Percentiles rank a stretch among this genome's conserved stretches.
These are phyloP conservation scores for Bradysia coprophila DNA, from an alignment of 1,140 invertebrate species.

Conservation along the genomic window DNA sequence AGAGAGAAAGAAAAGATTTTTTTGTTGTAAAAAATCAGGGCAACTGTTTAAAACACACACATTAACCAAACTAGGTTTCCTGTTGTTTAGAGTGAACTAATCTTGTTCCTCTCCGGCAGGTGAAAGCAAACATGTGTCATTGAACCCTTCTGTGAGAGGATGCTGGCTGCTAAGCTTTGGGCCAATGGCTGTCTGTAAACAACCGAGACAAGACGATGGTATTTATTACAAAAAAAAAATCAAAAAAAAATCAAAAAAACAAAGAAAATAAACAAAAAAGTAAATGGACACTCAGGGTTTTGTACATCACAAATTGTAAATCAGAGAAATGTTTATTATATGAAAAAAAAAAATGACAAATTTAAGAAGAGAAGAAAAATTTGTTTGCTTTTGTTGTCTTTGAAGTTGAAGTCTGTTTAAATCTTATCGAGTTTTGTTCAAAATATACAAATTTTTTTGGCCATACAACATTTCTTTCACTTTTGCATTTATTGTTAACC, in stretches of 20 bases:
- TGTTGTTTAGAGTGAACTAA: slow-evolving; percentile 27
- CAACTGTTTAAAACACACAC: background rate
- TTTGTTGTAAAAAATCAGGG: slow-evolving; percentile 1
- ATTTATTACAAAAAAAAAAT: slow-evolving; percentile 1
- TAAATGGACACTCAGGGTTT: too few relatives aligned
- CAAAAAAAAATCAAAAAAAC: too few relatives aligned
- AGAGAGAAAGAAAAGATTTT: background rate
- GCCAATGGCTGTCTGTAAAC: slow-evolving; percentile 1
- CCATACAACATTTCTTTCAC: background rate
- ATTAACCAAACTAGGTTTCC: slow-evolving; percentile 7
- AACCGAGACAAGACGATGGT: background rate
- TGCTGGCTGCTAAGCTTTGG: slow-evolving; percentile 8
- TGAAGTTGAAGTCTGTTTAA: background rate
- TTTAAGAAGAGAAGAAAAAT: background rate
- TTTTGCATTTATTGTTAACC: background rate
- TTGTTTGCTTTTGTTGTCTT: background rate
- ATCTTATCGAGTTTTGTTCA: background rate
- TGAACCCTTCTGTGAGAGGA: slow-evolving; percentile 13
- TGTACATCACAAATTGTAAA: too few relatives aligned
- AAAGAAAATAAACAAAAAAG: too few relatives aligned
- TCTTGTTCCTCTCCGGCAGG: slow-evolving; percentile 27
- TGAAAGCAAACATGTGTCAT: too few relatives aligned
- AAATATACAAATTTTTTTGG: background rate
- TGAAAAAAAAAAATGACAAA: too few relatives aligned
- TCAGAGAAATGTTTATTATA: too few relatives aligned